phyloP scores from a whole-genome alignment of 2,797 vertebrate genomes.

The Sebastes hopkinsi region DNA sequence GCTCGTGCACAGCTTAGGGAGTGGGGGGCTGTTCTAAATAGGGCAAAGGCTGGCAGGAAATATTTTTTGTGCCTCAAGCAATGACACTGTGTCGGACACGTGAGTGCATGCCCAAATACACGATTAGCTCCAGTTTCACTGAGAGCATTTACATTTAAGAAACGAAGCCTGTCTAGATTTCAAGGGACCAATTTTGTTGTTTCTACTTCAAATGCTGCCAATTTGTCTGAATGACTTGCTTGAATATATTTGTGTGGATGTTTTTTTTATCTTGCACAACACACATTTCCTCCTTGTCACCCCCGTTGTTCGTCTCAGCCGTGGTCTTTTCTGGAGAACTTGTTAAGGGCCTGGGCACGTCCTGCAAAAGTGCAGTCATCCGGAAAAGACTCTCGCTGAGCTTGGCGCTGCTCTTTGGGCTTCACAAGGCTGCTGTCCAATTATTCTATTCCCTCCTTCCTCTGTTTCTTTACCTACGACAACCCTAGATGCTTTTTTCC shows the following conservation, averaged over 20 bases:
- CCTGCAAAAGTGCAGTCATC: conserved; percentile 56
- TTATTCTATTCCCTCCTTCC: conserved; percentile 34
- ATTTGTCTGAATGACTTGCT: conserved; percentile 3
- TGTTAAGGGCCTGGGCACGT: conserved; percentile 68
- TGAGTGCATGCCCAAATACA: conserved; percentile 33
- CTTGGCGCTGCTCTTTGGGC: conserved; percentile 45
- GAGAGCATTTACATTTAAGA: conserved; percentile 29
- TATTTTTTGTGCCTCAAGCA: conserved; percentile 44
- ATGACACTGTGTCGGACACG: conserved; percentile 37
- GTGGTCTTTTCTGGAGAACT: conserved; percentile 34
- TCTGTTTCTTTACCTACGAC: conserved; percentile 1
- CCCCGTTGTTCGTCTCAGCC: conserved; percentile 26
- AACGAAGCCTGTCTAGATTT: neutral
- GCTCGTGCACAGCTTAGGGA: conserved; percentile 56
- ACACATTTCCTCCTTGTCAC: conserved; percentile 31
- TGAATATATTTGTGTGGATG: neutral
- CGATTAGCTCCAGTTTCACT: conserved; percentile 1
- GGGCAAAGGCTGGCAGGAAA: conserved; percentile 63
- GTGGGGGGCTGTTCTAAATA: conserved; percentile 59
- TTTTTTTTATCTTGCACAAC: neutral
- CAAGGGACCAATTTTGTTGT: neutral
- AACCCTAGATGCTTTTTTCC: neutral
- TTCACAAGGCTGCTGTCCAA: conserved; percentile 51
- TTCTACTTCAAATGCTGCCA: neutral
- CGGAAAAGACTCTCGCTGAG: conserved; percentile 67